Base-by-base conservation (phyloP, 2,113 vertebrate genomes). In the Indicator indicator region DNA sequence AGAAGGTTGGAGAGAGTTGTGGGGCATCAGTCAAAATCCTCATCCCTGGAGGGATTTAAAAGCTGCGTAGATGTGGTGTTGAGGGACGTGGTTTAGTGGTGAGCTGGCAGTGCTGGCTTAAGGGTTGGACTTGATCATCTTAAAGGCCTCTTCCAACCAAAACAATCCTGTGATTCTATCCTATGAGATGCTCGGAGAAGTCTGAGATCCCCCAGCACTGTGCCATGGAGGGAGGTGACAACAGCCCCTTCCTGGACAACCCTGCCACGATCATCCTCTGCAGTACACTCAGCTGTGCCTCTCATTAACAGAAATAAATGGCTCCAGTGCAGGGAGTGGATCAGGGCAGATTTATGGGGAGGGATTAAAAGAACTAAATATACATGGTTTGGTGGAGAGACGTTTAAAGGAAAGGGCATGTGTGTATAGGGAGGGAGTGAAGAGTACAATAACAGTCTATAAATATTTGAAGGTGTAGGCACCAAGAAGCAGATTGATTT, bases 391-490 rank as follows among this genome's bases (percentile, higher is more conserved):
- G 76, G 94, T 68, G 86, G 88, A 68, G 88, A 95, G 93, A 90
- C 46, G 6, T 71, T 93, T 95, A 88, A 93, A 94, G 88, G 91
- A 91, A 93, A 97, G 94, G 94, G 93, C 86, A 67, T 68, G 72
- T 73, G 56, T 95, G 91, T 85, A 69, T 83, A 95, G 84, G 91
- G 89, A 95, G 88, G 95, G 88, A 96, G 94, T 67, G 91, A 96
- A 91, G 94, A 91, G 91, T 85, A 93, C 85, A 91, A 83, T 95
- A 96, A 95, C 94, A 96, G 87, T 42, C 91, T 95, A 95, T 95
- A 96, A 95, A 95, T 95, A 95, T 94, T 94, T 94, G 94, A 94
- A 93, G 93, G 91, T 95, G 95, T 75, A 95, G 95, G 95, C 93
- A 93, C 94, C 95, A 33, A 88, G 94, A 42, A 95, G 80, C 82